Evolutionary conservation across 2,113 vertebrate genomes (phyloP), one percentile per base, ranked within the genome.

Genomic region (Cisticola juncidis): DNA sequence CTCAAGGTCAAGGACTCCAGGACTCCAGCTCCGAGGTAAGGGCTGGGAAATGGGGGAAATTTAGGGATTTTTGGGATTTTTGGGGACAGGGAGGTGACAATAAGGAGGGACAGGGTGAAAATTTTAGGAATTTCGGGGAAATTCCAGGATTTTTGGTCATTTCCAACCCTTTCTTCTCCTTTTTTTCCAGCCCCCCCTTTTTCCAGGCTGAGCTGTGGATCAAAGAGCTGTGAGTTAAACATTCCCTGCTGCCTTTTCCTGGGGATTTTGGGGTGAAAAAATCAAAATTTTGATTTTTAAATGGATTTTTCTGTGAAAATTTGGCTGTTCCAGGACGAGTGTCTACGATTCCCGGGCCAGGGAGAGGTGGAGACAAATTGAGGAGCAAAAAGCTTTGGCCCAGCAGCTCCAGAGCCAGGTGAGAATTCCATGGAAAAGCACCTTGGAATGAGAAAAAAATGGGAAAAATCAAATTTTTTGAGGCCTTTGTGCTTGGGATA

Each of bases 161-260:
- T 73, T 64, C n/a, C 12, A 64, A 64, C 11, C 9, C 4, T 64
- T 5, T 5, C 28, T 47, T 47, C n/a, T 64, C 40, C 8, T n/a
- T 14, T n/a, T 13, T 85, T 74, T 48, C 6, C 42, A 99, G 99
- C 71, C 93, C 97, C 80, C 98, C 98, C 3, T 99, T 98, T 96
- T 99, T 99, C 97, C 98, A 99, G 87, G 98, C 99, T 1, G 99
- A 99, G 57, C 96, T 99, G 14, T 99, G 99, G 99, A 99, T 99
- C 97, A 99, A 99, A 98, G 99, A 99, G 97, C 94, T 99, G 99
- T 99, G 96, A 99, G 99, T 98, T 40, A n/a, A 26, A 26, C 17
- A 26, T 92, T 95, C 77, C 42, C 69, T 70, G 20, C 10, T 47
- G 21, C 3, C 1, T 74, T 50, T 31, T 42, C 20, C 16, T 11